Evolutionary conservation across 2,797 vertebrate species (phyloP).

Genomic region (Clarias platycephalus): DNA sequence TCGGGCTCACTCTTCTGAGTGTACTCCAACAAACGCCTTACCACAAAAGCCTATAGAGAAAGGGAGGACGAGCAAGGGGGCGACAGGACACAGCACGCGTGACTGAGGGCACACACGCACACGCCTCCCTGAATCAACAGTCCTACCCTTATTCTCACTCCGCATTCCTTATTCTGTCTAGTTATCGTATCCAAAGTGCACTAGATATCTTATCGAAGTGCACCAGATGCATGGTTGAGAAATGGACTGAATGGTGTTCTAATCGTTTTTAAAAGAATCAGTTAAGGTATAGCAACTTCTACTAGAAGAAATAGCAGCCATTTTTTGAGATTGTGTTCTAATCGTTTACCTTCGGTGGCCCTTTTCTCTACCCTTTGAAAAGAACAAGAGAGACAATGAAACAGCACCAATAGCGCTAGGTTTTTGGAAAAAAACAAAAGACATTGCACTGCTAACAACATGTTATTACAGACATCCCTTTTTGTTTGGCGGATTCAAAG

Average conservation of each 20-base stretch:
- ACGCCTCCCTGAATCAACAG: conserved; percentile 18
- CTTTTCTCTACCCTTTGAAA: conserved; percentile 64
- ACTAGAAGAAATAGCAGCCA: conserved; percentile 54
- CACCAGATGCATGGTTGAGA: conserved; percentile 46
- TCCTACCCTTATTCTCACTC: conserved; percentile 43
- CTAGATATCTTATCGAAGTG: conserved; percentile 48
- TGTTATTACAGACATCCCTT: conserved; percentile 51
- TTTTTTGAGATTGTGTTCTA: conserved; percentile 53
- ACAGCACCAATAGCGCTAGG: conserved; percentile 54
- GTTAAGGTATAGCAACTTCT: conserved; percentile 51
- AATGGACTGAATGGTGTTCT: conserved; percentile 40
- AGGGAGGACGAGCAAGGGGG: conserved; percentile 61
- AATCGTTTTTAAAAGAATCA: conserved; percentile 48
- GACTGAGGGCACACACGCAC: conserved; percentile 63
- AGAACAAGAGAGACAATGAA: conserved; percentile 69
- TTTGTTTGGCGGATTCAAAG: conserved; percentile 57
- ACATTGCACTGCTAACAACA: conserved; percentile 56
- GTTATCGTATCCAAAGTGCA: conserved; percentile 35
- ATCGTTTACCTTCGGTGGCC: conserved; percentile 62
- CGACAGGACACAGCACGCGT: conserved; percentile 77
- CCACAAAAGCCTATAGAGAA: conserved; percentile 88
- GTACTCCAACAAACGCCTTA: conserved; percentile 91
- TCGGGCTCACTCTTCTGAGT: conserved; percentile 80
- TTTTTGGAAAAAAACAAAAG: conserved; percentile 48
- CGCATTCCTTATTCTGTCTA: conserved; percentile 39